Base-by-base conservation (phyloP, 2,888 invertebrate genomes). In the Acrobasis repandana region DNA sequence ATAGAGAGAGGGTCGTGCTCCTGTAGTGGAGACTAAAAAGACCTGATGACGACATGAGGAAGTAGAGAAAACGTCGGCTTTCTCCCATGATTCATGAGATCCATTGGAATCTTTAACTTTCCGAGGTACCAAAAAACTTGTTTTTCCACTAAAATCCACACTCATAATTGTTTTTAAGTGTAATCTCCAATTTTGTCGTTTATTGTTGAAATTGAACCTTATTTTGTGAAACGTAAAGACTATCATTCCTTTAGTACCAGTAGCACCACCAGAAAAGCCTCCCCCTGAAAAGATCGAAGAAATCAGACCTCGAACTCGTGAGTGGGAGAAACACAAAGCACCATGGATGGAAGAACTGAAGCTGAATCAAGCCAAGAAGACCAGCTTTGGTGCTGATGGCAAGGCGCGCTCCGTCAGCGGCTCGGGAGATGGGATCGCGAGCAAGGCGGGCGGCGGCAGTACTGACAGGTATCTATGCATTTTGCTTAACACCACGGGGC, bases 261-360 rank as follows among this genome's bases (percentile, higher is more conserved):
- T 69, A 16, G 77, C 83, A 33, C 68, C 74, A 5, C 68, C 74
- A 5, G 88, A 88, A 5, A 85, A 83, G 58, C 76, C 77, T 0
- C 56, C 67, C 0, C 54, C 66, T 0, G 83, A 85, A 2, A 80
- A 80, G 18, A 63, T 69, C 0, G 88, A 90, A 38, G 90, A 94
- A 76, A 93, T 93, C 11, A 95, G 94, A 71, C 95, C 95, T 0
- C 94, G 94, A 64, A 90, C 95, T 1, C 92, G 95, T 14, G 95
- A 95, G 73, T 95, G 95, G 95, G 95, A 95, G 82, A 95, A 95
- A 74, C 94, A 95, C 71, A 94, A 93, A 74, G 95, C 95, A 54
- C 96, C 96, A 0, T 97, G 96, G 96, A 95, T 97, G 93, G 95
- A 94, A 68, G 96, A 97, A 79, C 93, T 97, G 68, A 96, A 96